Conservation (phyloP, 2,113 vertebrate species). For the Rhea americana region DNA sequence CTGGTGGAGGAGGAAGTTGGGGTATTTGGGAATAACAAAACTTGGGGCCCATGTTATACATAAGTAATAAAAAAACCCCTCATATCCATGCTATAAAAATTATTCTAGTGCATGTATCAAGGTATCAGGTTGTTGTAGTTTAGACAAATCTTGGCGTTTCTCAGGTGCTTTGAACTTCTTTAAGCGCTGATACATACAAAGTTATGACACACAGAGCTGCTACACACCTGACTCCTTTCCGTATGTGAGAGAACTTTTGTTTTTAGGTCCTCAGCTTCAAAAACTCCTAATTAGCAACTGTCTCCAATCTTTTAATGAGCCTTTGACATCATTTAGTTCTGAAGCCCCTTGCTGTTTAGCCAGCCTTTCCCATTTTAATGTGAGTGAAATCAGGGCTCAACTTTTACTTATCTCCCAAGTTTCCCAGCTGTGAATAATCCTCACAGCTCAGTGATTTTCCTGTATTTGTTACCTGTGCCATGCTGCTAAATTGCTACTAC, state of each 20-base stretch:
- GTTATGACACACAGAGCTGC: background rate
- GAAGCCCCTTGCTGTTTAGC: slow-evolving; percentile 2
- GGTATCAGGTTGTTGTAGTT: background rate
- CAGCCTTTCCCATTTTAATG: background rate
- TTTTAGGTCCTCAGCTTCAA: background rate
- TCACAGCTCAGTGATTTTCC: background rate
- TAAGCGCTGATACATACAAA: background rate
- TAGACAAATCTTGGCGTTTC: background rate
- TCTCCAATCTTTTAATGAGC: slow-evolving; percentile 19
- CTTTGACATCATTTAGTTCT: background rate
- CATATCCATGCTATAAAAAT: background rate
- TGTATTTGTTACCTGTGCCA: background rate
- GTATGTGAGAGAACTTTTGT: background rate
- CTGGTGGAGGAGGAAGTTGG: background rate
- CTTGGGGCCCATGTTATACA: too few relatives aligned
- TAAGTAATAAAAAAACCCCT: too few relatives aligned
- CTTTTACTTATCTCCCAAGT: background rate
- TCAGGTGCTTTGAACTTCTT: background rate
- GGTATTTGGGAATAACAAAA: background rate
- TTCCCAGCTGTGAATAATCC: slow-evolving; percentile 18
- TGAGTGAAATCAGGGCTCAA: slow-evolving; percentile 11
- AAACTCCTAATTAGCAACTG: background rate
- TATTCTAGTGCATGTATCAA: background rate
- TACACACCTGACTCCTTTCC: background rate
- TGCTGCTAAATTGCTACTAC: background rate